Evolutionary conservation across 2,797 vertebrate genomes (phyloP), one percentile per base, ranked within the genome.

Genomic region (Brachymystax lenok): DNA sequence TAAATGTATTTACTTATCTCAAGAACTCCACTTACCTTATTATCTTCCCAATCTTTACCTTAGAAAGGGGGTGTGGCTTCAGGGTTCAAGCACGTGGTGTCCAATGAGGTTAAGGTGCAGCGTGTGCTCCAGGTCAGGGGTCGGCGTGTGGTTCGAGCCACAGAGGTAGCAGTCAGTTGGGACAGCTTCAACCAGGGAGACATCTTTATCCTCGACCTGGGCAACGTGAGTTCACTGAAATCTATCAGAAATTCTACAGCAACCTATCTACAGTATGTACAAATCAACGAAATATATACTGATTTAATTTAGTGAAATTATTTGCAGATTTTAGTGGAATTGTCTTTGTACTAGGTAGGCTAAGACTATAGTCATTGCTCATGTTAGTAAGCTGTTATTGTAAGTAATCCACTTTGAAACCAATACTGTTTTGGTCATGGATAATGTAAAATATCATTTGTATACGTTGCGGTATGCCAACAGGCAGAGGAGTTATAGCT

Each of bases 121-220:
- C 81, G 91, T 51, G 3, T 93, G 66, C 83, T 94, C 30, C 86
- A 89, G 40, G 90, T 94, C 59, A 91, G 82, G 79, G 93, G 92
- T 68, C 85, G 90, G 5, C 84, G 66, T 0, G 71, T 85, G 0
- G 74, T 93, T 76, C 86, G 92, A 75, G 90, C 90, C 0, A 90
- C 74, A 0, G 89, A 94, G 79, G 91, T 92, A 24, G 84, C 83
- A 0, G 66, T 91, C 24, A 86, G 64, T 80, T 93, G 91, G 93
- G 77, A 85, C 2, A 93, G 91, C 61, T 93, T 93, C 80, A 94
- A 91, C 83, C 77, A 81, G 1, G 90, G 89, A 61, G 92, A 94
- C 78, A 84, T 82, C 40, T 94, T 93, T 71, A 93, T 94, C 12
- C 82, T 94, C 59, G 91, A 93, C 77, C 72, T 93, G 76, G 91